These are phyloP conservation scores for Myioborus miniatus DNA, from an alignment of 2,797 vertebrate species.

Conservation along the genomic window DNA sequence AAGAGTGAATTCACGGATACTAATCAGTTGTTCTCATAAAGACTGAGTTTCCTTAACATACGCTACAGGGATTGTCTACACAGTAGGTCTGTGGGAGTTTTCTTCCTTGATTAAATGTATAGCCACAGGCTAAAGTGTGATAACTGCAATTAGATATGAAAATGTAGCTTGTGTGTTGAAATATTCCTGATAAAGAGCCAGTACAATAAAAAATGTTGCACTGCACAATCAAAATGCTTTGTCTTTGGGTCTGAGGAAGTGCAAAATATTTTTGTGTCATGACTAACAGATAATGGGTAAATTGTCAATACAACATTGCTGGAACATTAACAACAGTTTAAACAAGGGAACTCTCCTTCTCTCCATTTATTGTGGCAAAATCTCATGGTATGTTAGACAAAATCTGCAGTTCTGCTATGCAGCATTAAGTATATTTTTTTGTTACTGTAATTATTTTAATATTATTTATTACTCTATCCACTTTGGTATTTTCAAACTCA, in stretches of 20 bases:
- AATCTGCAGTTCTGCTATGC: neutral
- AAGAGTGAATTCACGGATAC: neutral
- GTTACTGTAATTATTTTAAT: neutral
- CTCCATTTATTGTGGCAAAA: neutral
- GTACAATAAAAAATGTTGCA: neutral
- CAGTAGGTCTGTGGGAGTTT: neutral
- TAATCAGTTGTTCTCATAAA: neutral
- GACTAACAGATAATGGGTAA: neutral
- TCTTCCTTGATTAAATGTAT: neutral
- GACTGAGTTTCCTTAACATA: neutral
- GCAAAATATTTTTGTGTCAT: neutral
- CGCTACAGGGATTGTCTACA: neutral
- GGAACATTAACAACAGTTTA: neutral
- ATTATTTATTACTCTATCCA: neutral
- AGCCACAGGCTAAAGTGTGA: neutral
- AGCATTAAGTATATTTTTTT: neutral
- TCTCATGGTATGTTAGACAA: accelerated
- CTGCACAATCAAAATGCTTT: neutral
- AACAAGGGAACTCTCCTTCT: neutral
- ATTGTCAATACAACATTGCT: neutral
- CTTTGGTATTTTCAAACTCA: neutral
- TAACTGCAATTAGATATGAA: neutral
- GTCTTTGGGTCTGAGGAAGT: neutral
- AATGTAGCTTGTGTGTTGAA: neutral
- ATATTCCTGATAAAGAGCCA: neutral